phyloP scores from a whole-genome alignment of 2,797 vertebrate species.

The Mallotus villosus region DNA sequence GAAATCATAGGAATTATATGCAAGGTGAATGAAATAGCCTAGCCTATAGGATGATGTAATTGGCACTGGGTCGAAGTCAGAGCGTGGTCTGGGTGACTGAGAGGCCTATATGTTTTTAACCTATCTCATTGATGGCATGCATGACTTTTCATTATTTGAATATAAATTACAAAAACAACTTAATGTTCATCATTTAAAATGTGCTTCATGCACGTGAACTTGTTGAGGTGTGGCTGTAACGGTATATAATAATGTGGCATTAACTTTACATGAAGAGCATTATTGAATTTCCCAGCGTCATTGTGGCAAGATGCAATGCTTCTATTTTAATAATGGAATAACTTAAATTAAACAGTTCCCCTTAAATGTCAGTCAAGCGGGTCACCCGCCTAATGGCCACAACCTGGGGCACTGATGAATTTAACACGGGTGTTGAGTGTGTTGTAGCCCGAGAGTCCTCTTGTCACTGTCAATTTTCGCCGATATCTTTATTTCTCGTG shows the following conservation, averaged over 20 bases:
- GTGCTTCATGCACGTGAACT: background rate
- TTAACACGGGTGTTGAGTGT: slow-evolving; percentile 95
- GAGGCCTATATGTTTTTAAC: no score
- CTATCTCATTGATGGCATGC: no score
- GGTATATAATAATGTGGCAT: background rate
- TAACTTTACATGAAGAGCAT: background rate
- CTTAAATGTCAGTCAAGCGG: slow-evolving; percentile 91
- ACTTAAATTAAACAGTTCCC: slow-evolving; percentile 89
- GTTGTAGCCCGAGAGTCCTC: slow-evolving; percentile 91
- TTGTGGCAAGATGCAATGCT: background rate
- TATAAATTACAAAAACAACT: background rate
- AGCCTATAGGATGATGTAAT: slow-evolving; percentile 11
- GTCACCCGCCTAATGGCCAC: slow-evolving; percentile 88
- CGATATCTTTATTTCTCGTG: slow-evolving; percentile 96
- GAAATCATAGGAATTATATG: slow-evolving; percentile 61
- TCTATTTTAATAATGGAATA: slow-evolving; percentile 75
- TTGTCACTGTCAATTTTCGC: slow-evolving; percentile 98
- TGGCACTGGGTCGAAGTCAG: slow-evolving; percentile 54
- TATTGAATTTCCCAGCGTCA: background rate
- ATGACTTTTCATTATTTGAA: background rate
- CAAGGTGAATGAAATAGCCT: slow-evolving; percentile 56
- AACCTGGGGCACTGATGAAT: slow-evolving; percentile 90
- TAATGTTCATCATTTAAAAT: background rate
- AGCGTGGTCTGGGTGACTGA: slow-evolving; percentile 6
- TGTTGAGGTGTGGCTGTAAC: background rate